A percentile compares a stretch with the other conserved stretches of the same genome.
Conservation (phyloP, 2,888 invertebrate species). For the Eudasyphora cyanicolor region DNA sequence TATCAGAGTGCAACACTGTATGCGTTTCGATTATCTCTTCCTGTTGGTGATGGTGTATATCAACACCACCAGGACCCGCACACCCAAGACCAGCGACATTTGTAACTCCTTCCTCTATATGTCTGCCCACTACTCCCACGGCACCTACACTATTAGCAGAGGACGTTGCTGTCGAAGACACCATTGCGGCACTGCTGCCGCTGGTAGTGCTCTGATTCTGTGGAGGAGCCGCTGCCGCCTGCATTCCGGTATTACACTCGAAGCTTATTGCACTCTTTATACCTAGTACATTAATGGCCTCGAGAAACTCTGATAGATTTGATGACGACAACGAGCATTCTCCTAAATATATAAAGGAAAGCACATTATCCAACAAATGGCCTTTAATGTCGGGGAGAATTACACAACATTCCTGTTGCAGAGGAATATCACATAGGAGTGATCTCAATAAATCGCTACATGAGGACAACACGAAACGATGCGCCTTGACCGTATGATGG, state of each 20-base stretch:
- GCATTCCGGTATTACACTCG: slow-evolving; percentile 76
- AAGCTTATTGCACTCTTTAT: slow-evolving; percentile 79
- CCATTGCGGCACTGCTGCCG: slow-evolving; percentile 42
- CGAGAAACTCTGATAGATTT: slow-evolving; percentile 77
- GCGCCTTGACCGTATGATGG: slow-evolving; percentile 75
- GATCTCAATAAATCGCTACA: slow-evolving; percentile 78
- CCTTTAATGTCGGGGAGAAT: slow-evolving; percentile 78
- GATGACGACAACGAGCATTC: slow-evolving; percentile 76
- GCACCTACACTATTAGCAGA: background rate
- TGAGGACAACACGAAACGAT: slow-evolving; percentile 77
- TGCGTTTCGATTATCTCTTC: slow-evolving; percentile 73
- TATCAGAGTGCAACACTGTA: slow-evolving; percentile 59
- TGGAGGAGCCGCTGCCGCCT: slow-evolving; percentile 55
- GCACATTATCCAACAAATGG: slow-evolving; percentile 75
- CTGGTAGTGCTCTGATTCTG: slow-evolving; percentile 63
- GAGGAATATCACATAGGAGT: slow-evolving; percentile 74
- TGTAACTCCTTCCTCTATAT: slow-evolving; percentile 34
- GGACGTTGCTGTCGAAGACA: background rate
- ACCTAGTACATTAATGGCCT: slow-evolving; percentile 77
- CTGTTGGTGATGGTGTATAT: slow-evolving; percentile 58
- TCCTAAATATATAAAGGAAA: slow-evolving; percentile 78
- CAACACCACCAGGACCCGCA: background rate
- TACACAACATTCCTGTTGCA: slow-evolving; percentile 76
- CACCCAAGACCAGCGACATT: background rate
- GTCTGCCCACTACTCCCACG: background rate